Percentiles rank a stretch among this genome's conserved stretches.
Evolutionary conservation across 2,113 vertebrate genomes (phyloP).

Genomic region (Mirounga angustirostris): DNA sequence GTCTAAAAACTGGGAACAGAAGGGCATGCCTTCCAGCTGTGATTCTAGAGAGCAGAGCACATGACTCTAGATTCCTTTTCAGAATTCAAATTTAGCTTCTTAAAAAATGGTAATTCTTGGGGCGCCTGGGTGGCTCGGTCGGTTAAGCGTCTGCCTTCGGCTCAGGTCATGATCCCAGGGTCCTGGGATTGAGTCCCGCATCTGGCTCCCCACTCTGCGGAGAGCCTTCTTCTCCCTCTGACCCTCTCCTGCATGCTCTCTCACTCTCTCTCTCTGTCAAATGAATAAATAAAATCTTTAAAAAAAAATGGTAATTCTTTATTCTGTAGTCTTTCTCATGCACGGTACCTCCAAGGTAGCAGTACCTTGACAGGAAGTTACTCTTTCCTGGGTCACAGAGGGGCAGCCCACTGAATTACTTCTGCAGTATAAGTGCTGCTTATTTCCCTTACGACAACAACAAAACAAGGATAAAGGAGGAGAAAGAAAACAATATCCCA

Average conservation of each 20-base stretch:
- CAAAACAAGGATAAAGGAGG: background rate
- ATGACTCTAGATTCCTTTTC: background rate
- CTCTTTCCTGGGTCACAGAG: background rate
- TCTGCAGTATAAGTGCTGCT: background rate
- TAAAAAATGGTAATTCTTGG: background rate
- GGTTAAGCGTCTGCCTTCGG: too few species aligned
- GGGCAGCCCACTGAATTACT: slow-evolving; percentile 1
- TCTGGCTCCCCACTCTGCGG: too few species aligned
- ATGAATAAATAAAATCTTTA: too few species aligned
- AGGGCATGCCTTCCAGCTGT: background rate
- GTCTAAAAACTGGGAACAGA: background rate
- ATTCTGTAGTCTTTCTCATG: background rate
- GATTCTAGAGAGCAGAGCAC: background rate
- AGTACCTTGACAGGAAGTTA: background rate
- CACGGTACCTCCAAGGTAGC: background rate
- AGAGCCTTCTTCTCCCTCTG: too few species aligned
- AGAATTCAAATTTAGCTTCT: slow-evolving; percentile 8
- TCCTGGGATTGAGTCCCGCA: too few species aligned
- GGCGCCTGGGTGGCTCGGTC: too few species aligned
- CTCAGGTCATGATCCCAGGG: too few species aligned
- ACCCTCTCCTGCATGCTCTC: too few species aligned
- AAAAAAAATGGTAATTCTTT: background rate
- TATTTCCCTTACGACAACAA: background rate
- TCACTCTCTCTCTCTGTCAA: too few species aligned
- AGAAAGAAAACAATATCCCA: background rate